A percentile compares a stretch with the other conserved stretches of the same genome.
phyloP scores from a whole-genome alignment of 2,113 vertebrate genomes.

The Menidia beryllina region DNA sequence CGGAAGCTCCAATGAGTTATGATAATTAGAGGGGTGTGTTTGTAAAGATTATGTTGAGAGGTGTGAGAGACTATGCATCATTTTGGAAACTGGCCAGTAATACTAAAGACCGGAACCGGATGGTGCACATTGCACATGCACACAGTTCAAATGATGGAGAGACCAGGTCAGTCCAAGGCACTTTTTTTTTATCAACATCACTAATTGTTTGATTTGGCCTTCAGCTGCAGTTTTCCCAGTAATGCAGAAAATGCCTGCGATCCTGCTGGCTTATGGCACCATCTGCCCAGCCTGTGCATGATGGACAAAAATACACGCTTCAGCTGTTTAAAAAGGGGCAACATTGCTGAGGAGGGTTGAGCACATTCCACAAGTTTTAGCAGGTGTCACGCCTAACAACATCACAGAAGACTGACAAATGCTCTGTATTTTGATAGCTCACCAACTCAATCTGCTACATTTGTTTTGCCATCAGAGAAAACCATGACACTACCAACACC shows the following conservation, averaged over 20 bases:
- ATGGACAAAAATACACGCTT: slow-evolving; percentile 45
- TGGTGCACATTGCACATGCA: neutral
- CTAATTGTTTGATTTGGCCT: slow-evolving; percentile 27
- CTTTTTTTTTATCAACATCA: slow-evolving; percentile 17
- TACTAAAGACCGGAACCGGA: slow-evolving; percentile 20
- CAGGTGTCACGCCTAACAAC: neutral
- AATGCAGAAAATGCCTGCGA: slow-evolving; percentile 38
- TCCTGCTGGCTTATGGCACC: slow-evolving; percentile 19
- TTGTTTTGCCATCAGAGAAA: neutral
- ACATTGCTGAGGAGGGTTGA: slow-evolving; percentile 47
- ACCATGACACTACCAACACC: neutral
- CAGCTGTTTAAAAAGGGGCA: slow-evolving; percentile 57
- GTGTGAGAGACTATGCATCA: slow-evolving; percentile 35
- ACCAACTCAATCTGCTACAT: neutral
- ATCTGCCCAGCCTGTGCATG: slow-evolving; percentile 6
- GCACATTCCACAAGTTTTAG: slow-evolving; percentile 29
- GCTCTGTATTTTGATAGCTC: neutral
- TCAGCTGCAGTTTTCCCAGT: slow-evolving; percentile 52
- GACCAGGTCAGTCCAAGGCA: slow-evolving; percentile 11
- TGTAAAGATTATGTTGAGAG: slow-evolving; percentile 32
- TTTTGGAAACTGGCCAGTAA: slow-evolving; percentile 8
- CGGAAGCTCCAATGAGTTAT: slow-evolving; percentile 33
- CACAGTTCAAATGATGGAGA: slow-evolving; percentile 13
- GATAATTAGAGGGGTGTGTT: slow-evolving; percentile 49
- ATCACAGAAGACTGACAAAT: neutral